Evolutionary conservation across 2,797 vertebrate species (phyloP).

Genomic region (Paramormyrops hopkinsi): DNA sequence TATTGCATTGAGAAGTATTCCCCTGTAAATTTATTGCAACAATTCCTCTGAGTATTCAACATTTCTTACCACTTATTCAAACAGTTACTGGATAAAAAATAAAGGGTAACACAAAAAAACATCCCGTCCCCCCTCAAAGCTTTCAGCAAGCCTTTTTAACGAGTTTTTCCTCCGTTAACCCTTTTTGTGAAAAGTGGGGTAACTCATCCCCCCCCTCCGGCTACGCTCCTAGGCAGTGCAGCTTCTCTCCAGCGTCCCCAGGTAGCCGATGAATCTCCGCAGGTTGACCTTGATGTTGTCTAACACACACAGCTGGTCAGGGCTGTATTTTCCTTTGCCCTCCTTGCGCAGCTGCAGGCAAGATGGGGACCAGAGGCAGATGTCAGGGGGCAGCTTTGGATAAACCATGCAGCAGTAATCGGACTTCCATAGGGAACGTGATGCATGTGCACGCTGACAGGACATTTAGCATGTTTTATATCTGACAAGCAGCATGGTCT

Average conservation of each 20-base stretch:
- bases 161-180: neutral
- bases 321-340: conserved; percentile 72
- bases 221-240: conserved; percentile 26
- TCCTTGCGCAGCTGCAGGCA: conserved; percentile 81
- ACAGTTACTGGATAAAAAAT: conserved; percentile 24
- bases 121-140: neutral
- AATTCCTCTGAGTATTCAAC: conserved; percentile 17
- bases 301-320: conserved; percentile 86
- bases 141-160: neutral
- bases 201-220: neutral
- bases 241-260: conserved; percentile 72
- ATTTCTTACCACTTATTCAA: conserved; percentile 25
- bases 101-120: conserved; percentile 35
- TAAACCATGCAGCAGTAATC: neutral
- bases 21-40: conserved; percentile 24
- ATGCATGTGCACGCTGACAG: neutral
- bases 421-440: neutral
- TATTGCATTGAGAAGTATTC: conserved; percentile 13
- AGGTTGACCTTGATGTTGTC: conserved; percentile 92
- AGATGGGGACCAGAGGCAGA: neutral
- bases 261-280: conserved; percentile 87
- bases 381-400: neutral
- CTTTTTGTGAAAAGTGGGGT: neutral
- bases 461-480: neutral
- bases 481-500: neutral